Conservation (phyloP, 35 echinoderm and acorn worm species). For the Strongylocentrotus purpuratus region DNA sequence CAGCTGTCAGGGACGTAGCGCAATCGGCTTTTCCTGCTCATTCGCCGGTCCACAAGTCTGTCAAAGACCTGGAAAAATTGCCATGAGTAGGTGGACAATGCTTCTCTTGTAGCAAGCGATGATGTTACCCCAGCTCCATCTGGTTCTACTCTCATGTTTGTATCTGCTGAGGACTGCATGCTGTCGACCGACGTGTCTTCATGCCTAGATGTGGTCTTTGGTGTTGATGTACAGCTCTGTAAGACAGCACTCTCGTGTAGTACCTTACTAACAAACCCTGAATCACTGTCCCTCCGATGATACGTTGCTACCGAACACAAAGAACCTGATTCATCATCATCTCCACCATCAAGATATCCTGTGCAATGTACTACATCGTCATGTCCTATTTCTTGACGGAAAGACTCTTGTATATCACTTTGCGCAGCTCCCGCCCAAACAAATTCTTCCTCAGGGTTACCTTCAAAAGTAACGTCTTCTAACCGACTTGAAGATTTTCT, state of each 20-base stretch:
- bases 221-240: neutral
- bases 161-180: neutral
- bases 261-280: neutral
- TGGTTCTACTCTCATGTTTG: neutral
- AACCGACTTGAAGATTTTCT: neutral
- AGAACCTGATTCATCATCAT: neutral
- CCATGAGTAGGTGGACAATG: conserved; percentile 33
- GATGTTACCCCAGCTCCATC: neutral
- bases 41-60: conserved; percentile 30
- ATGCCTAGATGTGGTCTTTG: neutral
- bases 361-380: neutral
- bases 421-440: neutral
- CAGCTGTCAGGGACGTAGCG: neutral
- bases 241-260: neutral
- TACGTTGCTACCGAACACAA: neutral
- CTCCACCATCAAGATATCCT: neutral
- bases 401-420: neutral
- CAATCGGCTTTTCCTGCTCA: neutral
- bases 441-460: neutral
- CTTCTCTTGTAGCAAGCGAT: neutral
- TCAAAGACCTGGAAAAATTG: conserved; percentile 40
- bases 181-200: neutral
- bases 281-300: neutral
- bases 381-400: neutral
- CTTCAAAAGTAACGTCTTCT: neutral